phyloP scores from a whole-genome alignment of 2,888 invertebrate genomes.

The Ophion obscuratus region DNA sequence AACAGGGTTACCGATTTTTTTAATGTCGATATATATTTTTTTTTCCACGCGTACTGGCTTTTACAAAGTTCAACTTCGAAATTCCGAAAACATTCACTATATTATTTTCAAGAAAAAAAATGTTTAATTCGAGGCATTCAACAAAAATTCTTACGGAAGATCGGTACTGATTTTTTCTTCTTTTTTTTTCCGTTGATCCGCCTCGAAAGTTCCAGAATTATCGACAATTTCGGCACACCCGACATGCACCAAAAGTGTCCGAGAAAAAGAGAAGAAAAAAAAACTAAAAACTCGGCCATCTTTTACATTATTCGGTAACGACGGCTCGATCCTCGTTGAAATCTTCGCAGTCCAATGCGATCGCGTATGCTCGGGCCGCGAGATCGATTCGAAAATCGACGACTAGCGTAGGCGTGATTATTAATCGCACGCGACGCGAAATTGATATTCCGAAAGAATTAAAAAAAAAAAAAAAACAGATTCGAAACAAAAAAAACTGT shows the following conservation, averaged over 20 bases:
- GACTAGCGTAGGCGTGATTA: neutral
- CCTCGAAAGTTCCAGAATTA: neutral
- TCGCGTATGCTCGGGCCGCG: neutral
- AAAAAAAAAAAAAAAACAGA: conserved; percentile 25
- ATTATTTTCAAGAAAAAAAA: too few relatives aligned
- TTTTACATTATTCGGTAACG: too few relatives aligned
- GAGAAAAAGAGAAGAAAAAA: too few relatives aligned
- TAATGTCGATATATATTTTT: too few relatives aligned
- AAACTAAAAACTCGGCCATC: too few relatives aligned
- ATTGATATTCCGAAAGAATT: neutral
- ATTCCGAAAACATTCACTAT: too few relatives aligned
- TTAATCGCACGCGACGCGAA: conserved; percentile 36
- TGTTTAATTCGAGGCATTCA: neutral
- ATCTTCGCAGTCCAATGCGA: conserved; percentile 12
- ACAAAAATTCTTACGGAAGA: neutral
- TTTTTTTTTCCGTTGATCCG: neutral
- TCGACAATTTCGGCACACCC: neutral
- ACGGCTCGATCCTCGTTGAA: neutral
- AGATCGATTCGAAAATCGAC: too few relatives aligned
- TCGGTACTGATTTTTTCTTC: neutral
- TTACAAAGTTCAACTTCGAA: too few relatives aligned
- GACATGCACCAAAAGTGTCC: neutral
- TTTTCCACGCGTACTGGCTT: too few relatives aligned
- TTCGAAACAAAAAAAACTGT: conserved; percentile 30
- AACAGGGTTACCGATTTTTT: too few relatives aligned